A percentile compares a stretch with the other conserved stretches of the same genome.
Evolutionary conservation across 2,797 vertebrate species (phyloP).

Genomic region (Coregonus sp.): DNA sequence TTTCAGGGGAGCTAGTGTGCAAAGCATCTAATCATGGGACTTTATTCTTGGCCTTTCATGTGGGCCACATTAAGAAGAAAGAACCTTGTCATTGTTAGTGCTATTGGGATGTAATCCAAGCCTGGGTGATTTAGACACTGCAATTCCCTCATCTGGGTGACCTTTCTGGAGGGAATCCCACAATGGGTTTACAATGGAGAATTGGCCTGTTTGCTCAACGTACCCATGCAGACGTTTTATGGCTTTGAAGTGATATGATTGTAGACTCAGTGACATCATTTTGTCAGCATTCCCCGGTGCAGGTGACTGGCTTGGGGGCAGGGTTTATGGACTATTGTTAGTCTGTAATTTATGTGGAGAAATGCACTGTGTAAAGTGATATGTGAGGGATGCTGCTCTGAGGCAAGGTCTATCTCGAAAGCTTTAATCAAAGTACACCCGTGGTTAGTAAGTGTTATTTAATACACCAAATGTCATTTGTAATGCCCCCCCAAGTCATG

Average conservation of each 20-base stretch:
- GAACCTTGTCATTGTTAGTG: constrained; percentile 44
- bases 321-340: not conserved
- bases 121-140: constrained; percentile 31
- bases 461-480: constrained; percentile 53
- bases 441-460: constrained; percentile 39
- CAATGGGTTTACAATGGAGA: not conserved
- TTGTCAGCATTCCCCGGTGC: constrained; percentile 72
- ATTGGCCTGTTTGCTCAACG: not conserved
- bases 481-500: constrained; percentile 53
- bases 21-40: constrained; percentile 39
- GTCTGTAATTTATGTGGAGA: constrained; percentile 42
- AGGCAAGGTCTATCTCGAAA: constrained; percentile 1
- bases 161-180: constrained; percentile 19
- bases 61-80: constrained; percentile 31
- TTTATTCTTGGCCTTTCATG: constrained; percentile 46
- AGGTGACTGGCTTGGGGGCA: constrained; percentile 29
- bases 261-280: constrained; percentile 66
- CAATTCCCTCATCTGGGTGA: constrained; percentile 30
- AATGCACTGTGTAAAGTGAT: constrained; percentile 2
- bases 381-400: not conserved
- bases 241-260: constrained; percentile 36
- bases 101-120: constrained; percentile 40
- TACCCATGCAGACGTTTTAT: not conserved
- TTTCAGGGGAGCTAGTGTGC: constrained; percentile 26
- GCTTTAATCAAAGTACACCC: not conserved